Evolutionary conservation across 2,888 invertebrate genomes (phyloP).

Genomic region (Troilus luridus): DNA sequence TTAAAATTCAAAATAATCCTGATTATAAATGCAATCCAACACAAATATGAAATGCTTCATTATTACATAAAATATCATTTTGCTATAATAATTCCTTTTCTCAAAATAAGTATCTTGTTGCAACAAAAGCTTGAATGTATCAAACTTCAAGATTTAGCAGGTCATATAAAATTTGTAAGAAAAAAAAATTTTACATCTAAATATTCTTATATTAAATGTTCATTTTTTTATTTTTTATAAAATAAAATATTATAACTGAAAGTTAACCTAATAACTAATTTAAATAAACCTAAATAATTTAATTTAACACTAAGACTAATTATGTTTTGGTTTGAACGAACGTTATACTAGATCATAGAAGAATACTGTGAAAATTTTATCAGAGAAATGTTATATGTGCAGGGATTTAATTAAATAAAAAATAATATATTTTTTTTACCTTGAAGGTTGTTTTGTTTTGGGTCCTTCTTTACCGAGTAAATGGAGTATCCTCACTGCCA

Average conservation of each 20-base stretch:
- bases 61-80: not conserved
- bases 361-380: not conserved
- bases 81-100: not conserved
- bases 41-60: not conserved
- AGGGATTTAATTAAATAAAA: not conserved
- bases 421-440: constrained; percentile 68
- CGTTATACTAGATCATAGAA: too few relatives aligned
- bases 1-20: too few relatives aligned
- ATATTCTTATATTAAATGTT: not conserved
- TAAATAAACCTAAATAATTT: too few relatives aligned
- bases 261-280: too few relatives aligned
- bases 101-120: not conserved
- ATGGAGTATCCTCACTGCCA: constrained; percentile 96
- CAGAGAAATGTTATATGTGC: not conserved
- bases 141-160: not conserved
- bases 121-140: not conserved
- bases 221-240: not conserved
- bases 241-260: not conserved
- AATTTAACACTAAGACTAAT: too few relatives aligned
- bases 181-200: not conserved
- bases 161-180: not conserved
- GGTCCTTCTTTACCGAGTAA: constrained; percentile 97
- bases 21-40: too few relatives aligned
- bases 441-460: constrained; percentile 91
- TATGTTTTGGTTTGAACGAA: too few relatives aligned